Conservation (phyloP, 2,113 vertebrate species). For the Emydocephalus ijimae region DNA sequence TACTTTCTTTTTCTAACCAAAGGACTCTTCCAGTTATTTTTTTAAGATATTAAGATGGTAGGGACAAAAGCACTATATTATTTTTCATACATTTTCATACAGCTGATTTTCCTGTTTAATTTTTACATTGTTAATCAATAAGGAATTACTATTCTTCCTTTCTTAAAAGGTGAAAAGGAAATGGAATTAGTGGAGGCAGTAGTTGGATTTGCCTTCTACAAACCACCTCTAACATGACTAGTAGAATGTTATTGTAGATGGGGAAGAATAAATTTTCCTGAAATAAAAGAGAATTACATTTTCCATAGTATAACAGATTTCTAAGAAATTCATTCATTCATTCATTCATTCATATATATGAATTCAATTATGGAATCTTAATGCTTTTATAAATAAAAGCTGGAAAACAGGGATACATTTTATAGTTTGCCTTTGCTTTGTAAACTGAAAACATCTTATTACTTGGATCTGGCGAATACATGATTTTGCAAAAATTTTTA, state of each 20-base stretch:
- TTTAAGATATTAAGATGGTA: slow-evolving; percentile 48
- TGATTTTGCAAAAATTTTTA: slow-evolving; percentile 45
- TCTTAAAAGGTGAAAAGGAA: slow-evolving; percentile 2
- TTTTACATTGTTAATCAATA: slow-evolving; percentile 38
- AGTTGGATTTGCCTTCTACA: not conserved
- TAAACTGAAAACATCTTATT: slow-evolving; percentile 37
- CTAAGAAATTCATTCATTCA: slow-evolving; percentile 36
- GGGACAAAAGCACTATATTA: slow-evolving; percentile 30
- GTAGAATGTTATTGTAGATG: slow-evolving; percentile 22
- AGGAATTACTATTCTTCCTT: slow-evolving; percentile 24
- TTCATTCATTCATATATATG: not conserved
- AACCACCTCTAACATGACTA: slow-evolving; percentile 14
- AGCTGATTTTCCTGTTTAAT: slow-evolving; percentile 39
- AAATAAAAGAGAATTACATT: slow-evolving; percentile 44
- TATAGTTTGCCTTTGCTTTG: slow-evolving; percentile 31
- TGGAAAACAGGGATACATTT: slow-evolving; percentile 40
- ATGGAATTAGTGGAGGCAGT: not conserved
- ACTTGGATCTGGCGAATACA: slow-evolving; percentile 53
- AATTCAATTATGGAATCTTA: slow-evolving; percentile 50
- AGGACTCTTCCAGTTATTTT: slow-evolving; percentile 57
- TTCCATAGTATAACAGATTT: slow-evolving; percentile 46
- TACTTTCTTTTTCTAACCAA: slow-evolving; percentile 57
- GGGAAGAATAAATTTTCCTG: not conserved
- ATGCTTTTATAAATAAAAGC: slow-evolving; percentile 33
- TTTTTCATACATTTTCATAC: slow-evolving; percentile 43